phyloP scores from a whole-genome alignment of 2,797 vertebrate species.

The Hephaestus fuliginosus region DNA sequence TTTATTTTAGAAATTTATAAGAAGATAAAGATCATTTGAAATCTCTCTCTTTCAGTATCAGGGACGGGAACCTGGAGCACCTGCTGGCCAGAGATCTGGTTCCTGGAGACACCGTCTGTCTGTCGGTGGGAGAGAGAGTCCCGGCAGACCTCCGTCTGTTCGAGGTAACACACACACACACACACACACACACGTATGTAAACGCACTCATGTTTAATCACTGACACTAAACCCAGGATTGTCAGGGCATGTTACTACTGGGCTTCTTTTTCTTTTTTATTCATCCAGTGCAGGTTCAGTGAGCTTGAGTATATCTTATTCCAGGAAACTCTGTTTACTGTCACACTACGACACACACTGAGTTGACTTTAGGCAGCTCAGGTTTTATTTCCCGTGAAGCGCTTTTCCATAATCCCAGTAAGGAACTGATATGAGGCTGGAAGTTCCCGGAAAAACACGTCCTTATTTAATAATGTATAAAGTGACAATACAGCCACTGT shows the following conservation, averaged over 20 bases:
- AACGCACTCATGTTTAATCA: not conserved
- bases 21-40: fast-evolving
- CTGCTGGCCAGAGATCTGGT: constrained; percentile 95
- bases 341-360: not conserved
- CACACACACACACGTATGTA: not conserved
- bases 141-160: constrained; percentile 96
- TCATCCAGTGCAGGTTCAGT: not conserved
- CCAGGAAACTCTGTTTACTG: not conserved
- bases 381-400: fast-evolving
- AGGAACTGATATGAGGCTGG: not conserved
- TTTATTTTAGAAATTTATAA: too few species aligned
- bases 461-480: too few species aligned
- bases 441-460: not conserved
- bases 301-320: not conserved
- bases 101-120: constrained; percentile 95
- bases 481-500: not conserved
- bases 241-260: not conserved
- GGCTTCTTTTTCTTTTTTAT: not conserved
- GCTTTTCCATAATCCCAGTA: too few species aligned
- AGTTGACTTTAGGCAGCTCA: too few species aligned
- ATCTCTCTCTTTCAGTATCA: constrained; percentile 81
- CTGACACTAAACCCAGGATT: not conserved
- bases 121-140: constrained; percentile 95
- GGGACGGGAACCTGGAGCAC: constrained; percentile 92
- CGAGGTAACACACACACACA: constrained; percentile 84